Evolutionary conservation across 2,888 invertebrate species (phyloP).

Genomic region (Rhamphomyia laevipes): DNA sequence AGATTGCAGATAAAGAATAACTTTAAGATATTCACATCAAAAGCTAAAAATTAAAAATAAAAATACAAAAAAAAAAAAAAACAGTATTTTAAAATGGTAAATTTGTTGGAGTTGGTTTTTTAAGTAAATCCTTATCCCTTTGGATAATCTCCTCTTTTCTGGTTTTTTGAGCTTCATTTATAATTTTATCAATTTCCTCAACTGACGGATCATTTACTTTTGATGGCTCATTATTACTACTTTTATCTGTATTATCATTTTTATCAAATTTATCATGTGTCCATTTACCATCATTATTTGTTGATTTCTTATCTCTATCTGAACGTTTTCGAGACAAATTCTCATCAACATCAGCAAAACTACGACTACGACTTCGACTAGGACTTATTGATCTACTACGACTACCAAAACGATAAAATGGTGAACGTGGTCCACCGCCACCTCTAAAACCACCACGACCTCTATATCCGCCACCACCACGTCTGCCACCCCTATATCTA

Average conservation of each 20-base stretch:
- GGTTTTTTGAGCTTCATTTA: constrained; percentile 44
- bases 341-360: constrained; percentile 51
- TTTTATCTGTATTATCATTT: constrained; percentile 36
- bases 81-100: too few relatives aligned
- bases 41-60: too few relatives aligned
- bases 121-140: constrained; percentile 41
- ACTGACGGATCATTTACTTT: constrained; percentile 34
- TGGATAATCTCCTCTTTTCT: constrained; percentile 46
- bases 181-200: constrained; percentile 46
- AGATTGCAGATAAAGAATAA: too few relatives aligned
- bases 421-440: constrained; percentile 17
- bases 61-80: too few relatives aligned
- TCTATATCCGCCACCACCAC: constrained; percentile 38
- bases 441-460: constrained; percentile 43
- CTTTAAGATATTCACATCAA: too few relatives aligned
- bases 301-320: constrained; percentile 34
- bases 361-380: constrained; percentile 28
- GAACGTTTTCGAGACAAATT: constrained; percentile 51
- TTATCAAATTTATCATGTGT: constrained; percentile 39
- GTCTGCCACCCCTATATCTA: constrained; percentile 37
- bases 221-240: constrained; percentile 1
- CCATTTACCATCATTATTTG: constrained; percentile 37
- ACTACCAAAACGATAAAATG: constrained; percentile 24
- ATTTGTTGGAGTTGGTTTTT: constrained; percentile 19
- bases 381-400: constrained; percentile 26